Conservation (phyloP, 2,888 invertebrate species). For the Synergus umbraculus region DNA sequence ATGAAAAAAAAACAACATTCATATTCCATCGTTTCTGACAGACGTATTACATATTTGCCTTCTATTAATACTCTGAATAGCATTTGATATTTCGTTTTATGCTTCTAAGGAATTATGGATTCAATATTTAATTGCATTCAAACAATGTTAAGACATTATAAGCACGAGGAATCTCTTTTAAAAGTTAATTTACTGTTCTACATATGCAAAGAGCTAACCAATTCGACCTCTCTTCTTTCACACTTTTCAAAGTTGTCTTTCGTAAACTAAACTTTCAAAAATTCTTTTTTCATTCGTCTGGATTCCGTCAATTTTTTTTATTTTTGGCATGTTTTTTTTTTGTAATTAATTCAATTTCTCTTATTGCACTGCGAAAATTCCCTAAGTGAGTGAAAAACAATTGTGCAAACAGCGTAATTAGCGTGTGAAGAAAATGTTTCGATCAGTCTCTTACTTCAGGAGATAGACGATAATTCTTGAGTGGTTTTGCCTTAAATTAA, state of each 20-base stretch:
- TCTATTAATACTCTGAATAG: slow-evolving; percentile 19
- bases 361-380: not conserved
- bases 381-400: not conserved
- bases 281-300: not conserved
- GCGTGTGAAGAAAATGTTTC: not conserved
- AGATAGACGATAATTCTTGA: too few species aligned
- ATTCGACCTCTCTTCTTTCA: too few species aligned
- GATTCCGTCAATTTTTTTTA: too few species aligned
- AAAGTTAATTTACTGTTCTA: too few species aligned
- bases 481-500: too few species aligned
- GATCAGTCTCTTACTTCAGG: not conserved
- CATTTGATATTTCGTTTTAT: not conserved
- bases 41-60: slow-evolving; percentile 2
- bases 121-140: not conserved
- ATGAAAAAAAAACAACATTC: slow-evolving; percentile 15
- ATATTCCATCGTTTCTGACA: slow-evolving; percentile 14
- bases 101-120: not conserved
- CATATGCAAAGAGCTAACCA: too few species aligned
- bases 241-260: too few species aligned
- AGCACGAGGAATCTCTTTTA: too few species aligned
- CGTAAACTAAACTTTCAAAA: too few species aligned
- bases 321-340: too few species aligned
- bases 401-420: slow-evolving; percentile 13
- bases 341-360: too few species aligned
- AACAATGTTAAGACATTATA: not conserved